These are phyloP conservation scores for Acanthurus lineatus DNA, from an alignment of 2,797 vertebrate species.

Conservation along the genomic window DNA sequence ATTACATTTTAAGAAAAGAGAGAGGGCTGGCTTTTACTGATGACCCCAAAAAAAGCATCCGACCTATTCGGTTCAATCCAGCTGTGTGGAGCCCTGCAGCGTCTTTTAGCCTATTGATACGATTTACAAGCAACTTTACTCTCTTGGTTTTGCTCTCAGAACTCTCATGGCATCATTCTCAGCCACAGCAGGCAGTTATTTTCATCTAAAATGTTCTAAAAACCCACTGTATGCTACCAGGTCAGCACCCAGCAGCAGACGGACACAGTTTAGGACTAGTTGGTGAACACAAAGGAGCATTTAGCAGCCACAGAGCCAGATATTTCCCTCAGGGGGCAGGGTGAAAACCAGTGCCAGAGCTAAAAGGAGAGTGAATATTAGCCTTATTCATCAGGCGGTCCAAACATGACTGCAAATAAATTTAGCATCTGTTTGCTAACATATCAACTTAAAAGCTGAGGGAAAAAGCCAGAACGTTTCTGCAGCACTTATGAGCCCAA, in stretches of 20 bases:
- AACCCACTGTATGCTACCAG: neutral
- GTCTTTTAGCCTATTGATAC: neutral
- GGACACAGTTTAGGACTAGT: neutral
- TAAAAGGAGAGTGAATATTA: neutral
- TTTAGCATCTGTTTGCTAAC: neutral
- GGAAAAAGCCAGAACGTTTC: neutral
- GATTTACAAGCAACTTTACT: neutral
- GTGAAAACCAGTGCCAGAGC: neutral
- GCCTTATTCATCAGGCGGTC: neutral
- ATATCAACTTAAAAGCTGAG: neutral
- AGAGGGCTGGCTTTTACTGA: too few relatives aligned
- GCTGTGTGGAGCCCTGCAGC: neutral
- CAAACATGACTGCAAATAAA: neutral
- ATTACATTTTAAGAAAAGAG: neutral
- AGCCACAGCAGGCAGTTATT: neutral
- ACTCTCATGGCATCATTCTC: neutral
- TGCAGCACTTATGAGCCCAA: too few relatives aligned
- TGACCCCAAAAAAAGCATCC: neutral
- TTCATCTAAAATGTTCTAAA: neutral
- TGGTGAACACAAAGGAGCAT: neutral
- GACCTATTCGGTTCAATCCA: neutral
- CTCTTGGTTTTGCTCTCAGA: neutral
- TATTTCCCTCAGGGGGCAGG: neutral
- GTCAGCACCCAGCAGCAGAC: neutral
- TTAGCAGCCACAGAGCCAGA: constrained; percentile 3